These are phyloP conservation scores for Muschampia plurimacula DNA, from an alignment of 2,888 invertebrate genomes.

Conservation along the genomic window DNA sequence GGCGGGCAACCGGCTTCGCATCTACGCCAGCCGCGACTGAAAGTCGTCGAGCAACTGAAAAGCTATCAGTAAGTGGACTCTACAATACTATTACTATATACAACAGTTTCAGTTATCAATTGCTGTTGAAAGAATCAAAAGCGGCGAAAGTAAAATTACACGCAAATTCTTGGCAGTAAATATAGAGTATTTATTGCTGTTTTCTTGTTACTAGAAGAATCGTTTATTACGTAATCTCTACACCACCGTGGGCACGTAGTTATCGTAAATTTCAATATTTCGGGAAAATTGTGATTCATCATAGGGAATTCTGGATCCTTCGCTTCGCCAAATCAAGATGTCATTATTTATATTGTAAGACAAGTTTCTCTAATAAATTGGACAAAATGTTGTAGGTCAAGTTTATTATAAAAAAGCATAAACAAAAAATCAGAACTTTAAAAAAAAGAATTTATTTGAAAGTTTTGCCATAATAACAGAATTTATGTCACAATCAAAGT, in stretches of 20 bases:
- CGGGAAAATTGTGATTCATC: background rate
- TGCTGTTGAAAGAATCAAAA: slow-evolving; percentile 42
- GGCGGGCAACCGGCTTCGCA: slow-evolving; percentile 65
- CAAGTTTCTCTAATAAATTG: background rate
- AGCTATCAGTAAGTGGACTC: slow-evolving; percentile 16
- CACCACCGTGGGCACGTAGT: background rate
- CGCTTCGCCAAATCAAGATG: background rate
- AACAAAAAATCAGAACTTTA: background rate
- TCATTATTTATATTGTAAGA: background rate
- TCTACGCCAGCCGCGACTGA: slow-evolving; percentile 57
- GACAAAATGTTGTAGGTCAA: background rate
- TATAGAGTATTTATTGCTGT: background rate
- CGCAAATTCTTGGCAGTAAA: slow-evolving; percentile 46
- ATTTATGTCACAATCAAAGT: background rate
- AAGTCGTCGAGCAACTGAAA: slow-evolving; percentile 39
- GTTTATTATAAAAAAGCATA: background rate
- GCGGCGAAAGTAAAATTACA: slow-evolving; percentile 37
- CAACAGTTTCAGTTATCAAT: background rate
- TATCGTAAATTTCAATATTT: slow-evolving; percentile 5
- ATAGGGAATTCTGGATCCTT: background rate
- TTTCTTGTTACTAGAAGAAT: background rate
- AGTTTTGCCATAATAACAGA: background rate
- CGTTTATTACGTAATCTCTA: background rate
- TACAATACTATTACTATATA: slow-evolving; percentile 15
- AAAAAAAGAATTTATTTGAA: too few species aligned